Conservation (phyloP, 2,113 vertebrate species). For the Pseudorhombus dupliciocellatus region DNA sequence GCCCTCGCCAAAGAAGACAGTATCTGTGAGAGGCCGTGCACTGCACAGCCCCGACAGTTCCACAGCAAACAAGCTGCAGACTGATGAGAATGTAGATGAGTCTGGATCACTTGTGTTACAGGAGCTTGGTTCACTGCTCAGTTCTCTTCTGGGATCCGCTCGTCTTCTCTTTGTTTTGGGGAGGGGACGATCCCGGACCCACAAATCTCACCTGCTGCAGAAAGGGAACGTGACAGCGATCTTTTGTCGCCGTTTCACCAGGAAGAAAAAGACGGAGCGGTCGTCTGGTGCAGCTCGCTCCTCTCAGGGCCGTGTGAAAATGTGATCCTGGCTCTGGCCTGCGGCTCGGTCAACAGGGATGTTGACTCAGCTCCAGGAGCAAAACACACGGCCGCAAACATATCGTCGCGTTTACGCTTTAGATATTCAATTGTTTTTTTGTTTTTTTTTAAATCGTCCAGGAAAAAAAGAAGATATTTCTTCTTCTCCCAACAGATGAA, state of each 20-base stretch:
- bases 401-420: too few species aligned
- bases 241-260: constrained; percentile 11
- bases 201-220: constrained; percentile 52
- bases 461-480: too few species aligned
- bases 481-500: too few species aligned
- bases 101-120: not conserved
- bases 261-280: constrained; percentile 38
- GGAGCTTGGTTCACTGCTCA: not conserved
- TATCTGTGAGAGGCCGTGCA: constrained; percentile 21
- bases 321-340: constrained; percentile 56
- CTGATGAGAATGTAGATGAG: constrained; percentile 25
- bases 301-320: constrained; percentile 68
- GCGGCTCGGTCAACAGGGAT: constrained; percentile 58
- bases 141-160: not conserved
- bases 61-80: constrained; percentile 53
- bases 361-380: constrained; percentile 65
- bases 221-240: constrained; percentile 34
- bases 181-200: not conserved
- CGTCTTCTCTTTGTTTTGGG: not conserved
- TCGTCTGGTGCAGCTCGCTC: constrained; percentile 52
- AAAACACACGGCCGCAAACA: constrained; percentile 2
- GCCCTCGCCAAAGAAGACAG: constrained; percentile 45
- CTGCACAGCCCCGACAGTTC: constrained; percentile 23
- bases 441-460: too few species aligned
- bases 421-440: too few species aligned